phyloP scores from a whole-genome alignment of 2,113 vertebrate species.

The Cyanistes caeruleus region DNA sequence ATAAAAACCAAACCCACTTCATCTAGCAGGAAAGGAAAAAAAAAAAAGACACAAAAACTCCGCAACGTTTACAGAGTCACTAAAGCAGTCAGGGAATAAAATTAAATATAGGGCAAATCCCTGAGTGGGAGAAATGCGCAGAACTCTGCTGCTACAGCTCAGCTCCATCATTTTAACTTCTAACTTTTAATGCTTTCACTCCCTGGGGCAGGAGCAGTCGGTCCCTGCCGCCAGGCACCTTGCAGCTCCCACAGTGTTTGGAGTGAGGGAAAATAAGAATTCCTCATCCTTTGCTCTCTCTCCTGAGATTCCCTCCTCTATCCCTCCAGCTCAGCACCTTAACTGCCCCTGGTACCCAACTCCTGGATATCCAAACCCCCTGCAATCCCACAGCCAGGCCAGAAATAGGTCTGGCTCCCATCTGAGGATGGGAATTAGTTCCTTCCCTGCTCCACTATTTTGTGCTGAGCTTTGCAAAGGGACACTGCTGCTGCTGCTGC shows the following conservation, averaged over 20 bases:
- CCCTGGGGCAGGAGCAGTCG: background rate
- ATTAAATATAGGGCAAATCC: constrained; percentile 59
- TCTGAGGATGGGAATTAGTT: background rate
- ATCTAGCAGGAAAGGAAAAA: constrained; percentile 30
- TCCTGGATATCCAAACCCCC: background rate
- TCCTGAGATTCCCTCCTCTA: background rate
- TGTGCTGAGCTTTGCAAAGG: background rate
- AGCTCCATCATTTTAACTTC: constrained; percentile 54
- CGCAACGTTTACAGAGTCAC: constrained; percentile 54
- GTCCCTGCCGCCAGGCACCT: background rate
- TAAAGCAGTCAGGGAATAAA: constrained; percentile 61
- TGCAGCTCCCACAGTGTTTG: background rate
- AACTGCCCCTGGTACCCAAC: background rate
- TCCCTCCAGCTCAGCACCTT: background rate
- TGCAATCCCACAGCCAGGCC: background rate
- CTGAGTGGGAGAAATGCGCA: constrained; percentile 24
- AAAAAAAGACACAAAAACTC: constrained; percentile 27
- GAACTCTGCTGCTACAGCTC: constrained; percentile 44
- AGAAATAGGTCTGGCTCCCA: background rate
- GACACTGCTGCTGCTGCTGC: background rate
- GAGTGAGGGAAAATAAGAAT: rapidly evolving
- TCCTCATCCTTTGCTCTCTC: background rate
- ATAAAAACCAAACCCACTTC: constrained; percentile 74
- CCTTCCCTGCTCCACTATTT: background rate
- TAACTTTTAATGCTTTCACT: background rate